Percentiles rank a stretch among this genome's conserved stretches.
phyloP scores from a whole-genome alignment of 2,113 vertebrate genomes.

The Ciconia maguari region DNA sequence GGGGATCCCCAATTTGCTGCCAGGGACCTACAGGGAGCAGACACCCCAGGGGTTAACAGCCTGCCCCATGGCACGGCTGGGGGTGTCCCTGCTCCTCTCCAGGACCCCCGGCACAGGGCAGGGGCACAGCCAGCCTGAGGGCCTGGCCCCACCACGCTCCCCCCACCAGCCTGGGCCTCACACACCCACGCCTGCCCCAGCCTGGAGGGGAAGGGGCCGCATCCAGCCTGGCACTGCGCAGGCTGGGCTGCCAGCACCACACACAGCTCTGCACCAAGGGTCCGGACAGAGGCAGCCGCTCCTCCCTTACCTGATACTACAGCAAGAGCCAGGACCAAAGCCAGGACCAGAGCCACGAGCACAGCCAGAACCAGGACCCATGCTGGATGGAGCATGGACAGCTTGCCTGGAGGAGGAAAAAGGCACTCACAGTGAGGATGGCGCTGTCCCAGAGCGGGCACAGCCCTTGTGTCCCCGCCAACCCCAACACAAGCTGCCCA shows the following conservation, averaged over 20 bases:
- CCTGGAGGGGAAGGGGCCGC: not conserved
- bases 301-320: not conserved
- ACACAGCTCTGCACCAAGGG: too few species aligned
- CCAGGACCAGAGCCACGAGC: not conserved
- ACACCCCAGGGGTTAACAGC: too few species aligned
- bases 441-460: too few species aligned
- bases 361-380: not conserved
- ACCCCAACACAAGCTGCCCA: too few species aligned
- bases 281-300: not conserved
- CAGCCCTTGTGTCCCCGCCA: too few species aligned
- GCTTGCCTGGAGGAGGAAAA: not conserved
- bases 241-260: too few species aligned
- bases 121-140: not conserved
- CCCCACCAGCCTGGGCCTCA: not conserved
- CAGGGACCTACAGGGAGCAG: too few species aligned
- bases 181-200: not conserved
- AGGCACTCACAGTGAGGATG: not conserved
- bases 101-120: too few species aligned
- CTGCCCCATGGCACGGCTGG: too few species aligned
- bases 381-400: fast-evolving
- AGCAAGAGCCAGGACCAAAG: not conserved
- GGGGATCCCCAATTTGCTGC: too few species aligned
- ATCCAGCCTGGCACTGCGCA: not conserved
- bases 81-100: not conserved
- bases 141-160: too few species aligned